These are phyloP conservation scores for Engystomops pustulosus DNA, from an alignment of 2,113 vertebrate genomes.

Conservation along the genomic window DNA sequence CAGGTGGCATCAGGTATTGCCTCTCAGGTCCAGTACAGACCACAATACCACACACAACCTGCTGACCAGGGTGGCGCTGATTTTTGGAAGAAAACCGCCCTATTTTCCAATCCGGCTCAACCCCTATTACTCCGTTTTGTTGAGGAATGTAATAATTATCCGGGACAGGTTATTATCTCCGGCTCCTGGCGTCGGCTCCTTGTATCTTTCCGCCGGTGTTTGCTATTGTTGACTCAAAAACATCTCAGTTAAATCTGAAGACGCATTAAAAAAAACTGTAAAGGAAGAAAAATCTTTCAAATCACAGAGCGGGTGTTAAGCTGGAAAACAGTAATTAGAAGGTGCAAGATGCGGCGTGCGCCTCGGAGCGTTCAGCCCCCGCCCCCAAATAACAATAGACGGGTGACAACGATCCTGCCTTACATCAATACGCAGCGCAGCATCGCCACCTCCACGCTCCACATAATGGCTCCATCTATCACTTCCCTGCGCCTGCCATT, in stretches of 20 bases:
- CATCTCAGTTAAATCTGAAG: constrained; percentile 31
- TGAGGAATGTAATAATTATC: constrained; percentile 2
- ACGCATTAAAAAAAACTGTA: not conserved
- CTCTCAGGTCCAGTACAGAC: no score
- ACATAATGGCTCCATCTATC: constrained; percentile 28
- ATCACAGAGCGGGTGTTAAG: constrained; percentile 7
- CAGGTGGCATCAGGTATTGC: no score
- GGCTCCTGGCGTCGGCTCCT: not conserved
- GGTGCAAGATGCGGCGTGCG: constrained; percentile 1
- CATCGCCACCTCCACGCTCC: not conserved
- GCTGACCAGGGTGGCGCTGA: not conserved
- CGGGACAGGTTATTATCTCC: constrained; percentile 1
- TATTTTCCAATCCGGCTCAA: no score
- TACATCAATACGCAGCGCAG: not conserved
- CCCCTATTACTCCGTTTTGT: no score
- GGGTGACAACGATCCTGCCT: not conserved
- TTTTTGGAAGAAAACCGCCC: not conserved
- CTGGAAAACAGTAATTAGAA: constrained; percentile 30
- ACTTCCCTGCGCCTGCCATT: not conserved
- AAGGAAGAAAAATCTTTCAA: constrained; percentile 19
- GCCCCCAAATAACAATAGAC: not conserved
- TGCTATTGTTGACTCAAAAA: constrained; percentile 24
- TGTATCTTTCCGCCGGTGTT: not conserved
- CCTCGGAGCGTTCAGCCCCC: not conserved
- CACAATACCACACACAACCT: no score